phyloP scores from a whole-genome alignment of 2,888 invertebrate genomes.

The Cheilosia urbana region DNA sequence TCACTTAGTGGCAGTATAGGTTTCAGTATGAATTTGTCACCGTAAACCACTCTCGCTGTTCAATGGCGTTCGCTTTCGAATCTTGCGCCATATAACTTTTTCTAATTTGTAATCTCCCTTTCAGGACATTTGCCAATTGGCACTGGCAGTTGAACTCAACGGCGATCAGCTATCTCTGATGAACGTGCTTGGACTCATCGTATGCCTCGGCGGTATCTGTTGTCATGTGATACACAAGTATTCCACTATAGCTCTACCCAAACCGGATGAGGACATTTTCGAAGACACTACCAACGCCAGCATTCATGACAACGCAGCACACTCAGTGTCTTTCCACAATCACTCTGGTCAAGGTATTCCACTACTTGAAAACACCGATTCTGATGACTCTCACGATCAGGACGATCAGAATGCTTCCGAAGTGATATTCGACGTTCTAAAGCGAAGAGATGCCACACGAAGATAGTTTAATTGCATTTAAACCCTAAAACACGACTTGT shows the following conservation, averaged over 20 bases:
- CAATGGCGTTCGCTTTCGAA: too few species aligned
- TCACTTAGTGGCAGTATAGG: too few species aligned
- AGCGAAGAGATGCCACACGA: conserved; percentile 84
- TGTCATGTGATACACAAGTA: conserved; percentile 92
- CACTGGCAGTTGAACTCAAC: conserved; percentile 93
- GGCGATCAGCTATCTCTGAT: conserved; percentile 93
- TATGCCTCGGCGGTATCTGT: conserved; percentile 95
- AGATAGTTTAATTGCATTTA: conserved; percentile 56
- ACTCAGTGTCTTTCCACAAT: conserved; percentile 66
- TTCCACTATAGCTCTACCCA: conserved; percentile 77
- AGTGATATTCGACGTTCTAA: conserved; percentile 86
- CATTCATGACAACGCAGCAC: conserved; percentile 64
- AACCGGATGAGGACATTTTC: conserved; percentile 77
- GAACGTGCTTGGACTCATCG: conserved; percentile 92
- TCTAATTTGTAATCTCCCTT: background rate
- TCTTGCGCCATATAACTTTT: too few species aligned
- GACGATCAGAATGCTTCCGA: conserved; percentile 84
- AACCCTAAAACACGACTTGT: background rate
- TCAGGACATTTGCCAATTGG: conserved; percentile 96
- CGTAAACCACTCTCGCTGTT: too few species aligned
- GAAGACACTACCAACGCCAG: conserved; percentile 78
- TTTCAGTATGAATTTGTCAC: too few species aligned
- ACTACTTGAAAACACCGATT: conserved; percentile 82
- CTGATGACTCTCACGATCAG: conserved; percentile 82
- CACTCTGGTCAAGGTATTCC: conserved; percentile 81